A percentile compares a stretch with the other conserved stretches of the same genome.
Conservation (phyloP, 2,888 invertebrate genomes). For the Panopea generosa region DNA sequence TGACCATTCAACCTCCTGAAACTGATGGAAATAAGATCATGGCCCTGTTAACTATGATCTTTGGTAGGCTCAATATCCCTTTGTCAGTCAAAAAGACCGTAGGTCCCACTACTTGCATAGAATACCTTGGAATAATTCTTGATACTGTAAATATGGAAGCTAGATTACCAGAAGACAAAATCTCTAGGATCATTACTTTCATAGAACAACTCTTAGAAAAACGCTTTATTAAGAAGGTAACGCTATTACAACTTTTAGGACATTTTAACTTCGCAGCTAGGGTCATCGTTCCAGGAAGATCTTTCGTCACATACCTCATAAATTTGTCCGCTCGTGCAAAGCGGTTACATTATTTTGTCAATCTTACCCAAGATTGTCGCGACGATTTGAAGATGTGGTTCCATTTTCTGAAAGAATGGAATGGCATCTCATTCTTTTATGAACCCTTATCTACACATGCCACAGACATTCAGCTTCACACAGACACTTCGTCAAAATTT, state of each 20-base stretch:
- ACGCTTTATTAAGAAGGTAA: conserved; percentile 14
- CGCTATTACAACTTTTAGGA: conserved; percentile 20
- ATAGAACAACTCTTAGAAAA: background rate
- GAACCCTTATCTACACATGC: conserved; percentile 22
- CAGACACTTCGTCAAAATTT: conserved; percentile 18
- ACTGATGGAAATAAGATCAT: conserved; percentile 43
- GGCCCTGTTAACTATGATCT: conserved; percentile 37
- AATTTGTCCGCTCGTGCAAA: conserved; percentile 19
- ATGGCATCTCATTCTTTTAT: too few relatives aligned
- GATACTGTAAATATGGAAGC: conserved; percentile 51
- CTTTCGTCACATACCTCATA: conserved; percentile 38
- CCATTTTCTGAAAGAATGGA: conserved; percentile 16
- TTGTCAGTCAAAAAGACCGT: conserved; percentile 38
- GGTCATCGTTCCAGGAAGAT: conserved; percentile 27
- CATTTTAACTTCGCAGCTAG: conserved; percentile 33
- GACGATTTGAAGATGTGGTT: conserved; percentile 44
- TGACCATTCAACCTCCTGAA: conserved; percentile 31
- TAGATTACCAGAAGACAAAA: conserved; percentile 40
- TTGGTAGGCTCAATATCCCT: conserved; percentile 44
- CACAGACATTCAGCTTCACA: conserved; percentile 33
- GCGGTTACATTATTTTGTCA: conserved; percentile 30
- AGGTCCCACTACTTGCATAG: conserved; percentile 38
- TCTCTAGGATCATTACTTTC: conserved; percentile 22
- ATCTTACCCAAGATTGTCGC: conserved; percentile 19
- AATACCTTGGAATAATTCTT: conserved; percentile 55